Conservation (phyloP, 2,888 invertebrate genomes). For the Neoaliturus tenellus region DNA sequence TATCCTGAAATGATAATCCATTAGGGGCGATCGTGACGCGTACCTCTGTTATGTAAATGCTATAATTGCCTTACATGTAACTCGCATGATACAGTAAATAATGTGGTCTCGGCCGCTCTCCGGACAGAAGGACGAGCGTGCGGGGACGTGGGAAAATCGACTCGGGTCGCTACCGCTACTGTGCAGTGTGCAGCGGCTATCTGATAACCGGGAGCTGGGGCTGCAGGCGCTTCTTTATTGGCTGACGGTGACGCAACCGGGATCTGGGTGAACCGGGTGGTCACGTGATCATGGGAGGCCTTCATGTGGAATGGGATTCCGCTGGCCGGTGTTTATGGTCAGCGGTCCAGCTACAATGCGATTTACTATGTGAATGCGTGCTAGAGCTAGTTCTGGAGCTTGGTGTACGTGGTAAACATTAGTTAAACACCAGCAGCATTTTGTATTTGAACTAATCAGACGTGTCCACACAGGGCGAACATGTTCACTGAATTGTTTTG, state of each 20-base stretch:
- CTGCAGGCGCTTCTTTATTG: constrained; percentile 9
- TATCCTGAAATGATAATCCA: constrained; percentile 42
- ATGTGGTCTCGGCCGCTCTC: background rate
- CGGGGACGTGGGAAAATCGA: background rate
- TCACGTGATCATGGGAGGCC: too few species aligned
- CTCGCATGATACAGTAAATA: constrained; percentile 48
- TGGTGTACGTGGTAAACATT: too few species aligned
- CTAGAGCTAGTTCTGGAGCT: too few species aligned
- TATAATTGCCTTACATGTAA: constrained; percentile 50
- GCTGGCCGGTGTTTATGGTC: too few species aligned
- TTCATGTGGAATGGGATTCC: too few species aligned
- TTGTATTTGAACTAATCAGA: too few species aligned
- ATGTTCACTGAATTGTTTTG: too few species aligned
- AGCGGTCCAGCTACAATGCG: background rate
- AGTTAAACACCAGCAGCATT: too few species aligned
- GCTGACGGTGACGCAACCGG: constrained; percentile 9
- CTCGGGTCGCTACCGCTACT: background rate
- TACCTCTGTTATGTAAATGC: constrained; percentile 46
- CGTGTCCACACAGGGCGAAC: too few species aligned
- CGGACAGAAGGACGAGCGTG: background rate
- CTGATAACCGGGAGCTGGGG: constrained; percentile 4
- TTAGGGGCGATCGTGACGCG: constrained; percentile 26
- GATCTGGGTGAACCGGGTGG: constrained; percentile 19
- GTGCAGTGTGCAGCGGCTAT: constrained; percentile 22
- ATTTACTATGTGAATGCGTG: too few species aligned